phyloP scores from a whole-genome alignment of 2,888 invertebrate genomes.

The Steinernema scapterisci region DNA sequence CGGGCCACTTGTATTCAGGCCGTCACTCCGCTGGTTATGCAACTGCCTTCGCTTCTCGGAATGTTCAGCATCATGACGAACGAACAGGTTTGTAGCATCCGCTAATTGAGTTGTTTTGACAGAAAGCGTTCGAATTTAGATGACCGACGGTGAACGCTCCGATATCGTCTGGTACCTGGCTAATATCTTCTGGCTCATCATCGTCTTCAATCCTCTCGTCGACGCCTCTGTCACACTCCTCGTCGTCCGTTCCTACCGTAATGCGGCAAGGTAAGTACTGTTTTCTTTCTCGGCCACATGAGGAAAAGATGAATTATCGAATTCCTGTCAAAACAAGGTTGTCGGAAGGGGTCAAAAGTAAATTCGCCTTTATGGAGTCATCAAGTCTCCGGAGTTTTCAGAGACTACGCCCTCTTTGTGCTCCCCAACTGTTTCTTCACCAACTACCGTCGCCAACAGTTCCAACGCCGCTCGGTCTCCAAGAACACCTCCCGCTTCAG shows the following conservation, averaged over 20 bases:
- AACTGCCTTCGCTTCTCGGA: conserved; percentile 17
- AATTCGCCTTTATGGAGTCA: too few relatives aligned
- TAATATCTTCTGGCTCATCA: conserved; percentile 29
- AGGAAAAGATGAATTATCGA: too few relatives aligned
- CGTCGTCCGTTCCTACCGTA: conserved; percentile 24
- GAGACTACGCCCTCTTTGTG: conserved; percentile 17
- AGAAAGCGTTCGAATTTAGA: conserved; percentile 1
- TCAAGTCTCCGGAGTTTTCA: too few relatives aligned
- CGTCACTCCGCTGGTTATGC: conserved; percentile 26
- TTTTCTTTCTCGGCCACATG: too few relatives aligned
- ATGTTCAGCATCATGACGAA: conserved; percentile 19
- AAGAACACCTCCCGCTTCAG: conserved; percentile 25
- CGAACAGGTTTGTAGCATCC: background rate
- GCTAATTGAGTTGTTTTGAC: too few relatives aligned
- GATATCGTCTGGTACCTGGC: conserved; percentile 29
- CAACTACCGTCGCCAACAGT: conserved; percentile 12
- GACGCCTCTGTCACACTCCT: conserved; percentile 19
- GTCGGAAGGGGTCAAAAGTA: too few relatives aligned
- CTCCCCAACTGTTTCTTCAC: conserved; percentile 28
- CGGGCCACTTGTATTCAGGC: conserved; percentile 30
- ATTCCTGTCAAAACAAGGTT: too few relatives aligned
- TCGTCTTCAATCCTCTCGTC: conserved; percentile 30
- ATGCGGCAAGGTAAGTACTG: conserved; percentile 15
- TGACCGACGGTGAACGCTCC: background rate
- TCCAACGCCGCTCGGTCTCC: conserved; percentile 25